Conservation (phyloP, 2,888 invertebrate genomes). For the Geophilus truncorum region DNA sequence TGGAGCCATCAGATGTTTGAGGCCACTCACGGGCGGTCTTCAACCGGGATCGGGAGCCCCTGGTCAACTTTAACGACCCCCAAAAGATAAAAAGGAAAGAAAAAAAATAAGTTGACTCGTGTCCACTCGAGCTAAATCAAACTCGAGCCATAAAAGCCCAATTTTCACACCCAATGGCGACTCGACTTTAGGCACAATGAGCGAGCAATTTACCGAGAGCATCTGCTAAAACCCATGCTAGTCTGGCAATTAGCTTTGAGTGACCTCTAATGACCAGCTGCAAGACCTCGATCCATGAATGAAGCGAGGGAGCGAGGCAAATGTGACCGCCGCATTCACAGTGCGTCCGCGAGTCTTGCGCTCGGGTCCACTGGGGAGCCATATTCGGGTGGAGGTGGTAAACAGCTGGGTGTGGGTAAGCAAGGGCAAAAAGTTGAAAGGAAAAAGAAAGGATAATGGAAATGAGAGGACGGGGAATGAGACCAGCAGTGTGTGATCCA, state of each 20-base stretch:
- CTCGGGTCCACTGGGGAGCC: not conserved
- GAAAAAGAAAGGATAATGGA: not conserved
- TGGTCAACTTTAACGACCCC: not conserved
- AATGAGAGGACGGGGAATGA: not conserved
- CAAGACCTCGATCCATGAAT: constrained; percentile 19
- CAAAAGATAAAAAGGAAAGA: not conserved
- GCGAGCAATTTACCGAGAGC: constrained; percentile 6
- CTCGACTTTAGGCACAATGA: not conserved
- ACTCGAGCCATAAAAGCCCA: not conserved
- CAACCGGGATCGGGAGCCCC: not conserved
- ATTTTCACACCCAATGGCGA: not conserved
- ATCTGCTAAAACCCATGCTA: constrained; percentile 27
- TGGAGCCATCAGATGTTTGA: too few relatives aligned
- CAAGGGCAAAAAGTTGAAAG: not conserved
- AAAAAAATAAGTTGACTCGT: not conserved
- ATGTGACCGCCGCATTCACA: constrained; percentile 19
- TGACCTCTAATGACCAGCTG: constrained; percentile 27
- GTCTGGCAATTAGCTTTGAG: constrained; percentile 25
- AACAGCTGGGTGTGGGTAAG: not conserved
- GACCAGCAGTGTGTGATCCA: constrained; percentile 17
- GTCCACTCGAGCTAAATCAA: not conserved
- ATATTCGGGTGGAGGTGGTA: not conserved
- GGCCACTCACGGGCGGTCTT: constrained; percentile 27
- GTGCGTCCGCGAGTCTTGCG: not conserved
- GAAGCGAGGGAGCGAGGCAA: constrained; percentile 14